Conservation (phyloP, 53 echinoderm and acorn worm genomes). For the Apostichopus leukothele region DNA sequence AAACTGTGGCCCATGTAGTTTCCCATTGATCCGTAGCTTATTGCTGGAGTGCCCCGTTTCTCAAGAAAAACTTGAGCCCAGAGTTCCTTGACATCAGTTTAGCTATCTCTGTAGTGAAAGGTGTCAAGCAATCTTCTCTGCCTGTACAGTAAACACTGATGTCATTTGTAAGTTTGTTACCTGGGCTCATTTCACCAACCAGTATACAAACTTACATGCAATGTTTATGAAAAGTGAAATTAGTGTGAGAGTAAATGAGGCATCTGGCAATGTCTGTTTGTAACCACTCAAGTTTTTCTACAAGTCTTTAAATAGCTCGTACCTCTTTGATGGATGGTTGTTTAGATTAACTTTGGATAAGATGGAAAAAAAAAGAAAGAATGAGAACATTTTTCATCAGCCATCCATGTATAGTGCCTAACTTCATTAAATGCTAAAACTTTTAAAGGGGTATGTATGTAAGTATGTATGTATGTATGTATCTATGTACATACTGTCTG, state of each 20-base stretch:
- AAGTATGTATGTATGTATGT: no score
- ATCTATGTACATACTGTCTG: no score
- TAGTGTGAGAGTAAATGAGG: neutral
- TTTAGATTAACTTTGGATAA: neutral
- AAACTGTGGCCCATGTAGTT: no score
- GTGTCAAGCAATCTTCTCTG: neutral
- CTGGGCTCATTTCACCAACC: neutral
- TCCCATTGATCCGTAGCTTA: no score
- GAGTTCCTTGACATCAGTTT: no score
- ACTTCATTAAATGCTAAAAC: no score
- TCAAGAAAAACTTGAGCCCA: no score
- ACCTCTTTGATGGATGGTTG: neutral
- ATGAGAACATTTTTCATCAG: no score
- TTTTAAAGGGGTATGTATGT: no score
- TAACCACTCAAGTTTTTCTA: neutral
- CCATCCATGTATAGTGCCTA: no score
- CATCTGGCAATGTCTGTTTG: neutral
- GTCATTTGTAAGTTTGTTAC: neutral
- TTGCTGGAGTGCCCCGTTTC: no score
- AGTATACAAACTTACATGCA: neutral
- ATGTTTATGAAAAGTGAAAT: slow-evolving; percentile 9
- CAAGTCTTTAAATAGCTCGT: neutral
- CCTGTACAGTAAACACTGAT: neutral
- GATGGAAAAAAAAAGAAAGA: neutral
- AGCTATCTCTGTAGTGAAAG: neutral